Evolutionary conservation across 2,797 vertebrate genomes (phyloP), one percentile per base, ranked within the genome.

Genomic region (Muscicapa comitata): DNA sequence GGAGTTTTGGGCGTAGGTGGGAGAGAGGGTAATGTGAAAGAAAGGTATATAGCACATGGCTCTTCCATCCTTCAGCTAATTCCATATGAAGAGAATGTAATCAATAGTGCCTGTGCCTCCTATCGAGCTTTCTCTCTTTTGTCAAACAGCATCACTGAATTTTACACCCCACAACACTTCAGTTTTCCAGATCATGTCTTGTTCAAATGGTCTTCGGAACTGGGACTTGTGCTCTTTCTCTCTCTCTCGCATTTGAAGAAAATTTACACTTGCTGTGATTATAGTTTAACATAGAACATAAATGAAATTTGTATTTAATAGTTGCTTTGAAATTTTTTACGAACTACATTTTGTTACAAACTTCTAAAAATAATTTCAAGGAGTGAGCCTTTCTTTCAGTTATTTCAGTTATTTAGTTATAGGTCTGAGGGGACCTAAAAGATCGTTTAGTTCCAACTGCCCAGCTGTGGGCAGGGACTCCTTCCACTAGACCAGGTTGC

Each of bases 101-200:
- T 72, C 4, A 6, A 2, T 55, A 10, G 12, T 38, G 70, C 14
- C 11, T 0, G 0, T 80, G 40, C 33, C 31, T 84, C 20, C 0
- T 47, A 2, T 9, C 47, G 11, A 74, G 62, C 43, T 86, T 72
- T 24, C 19, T 83, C 13, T 78, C 53, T 82, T 74, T 23, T 76
- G 31, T 43, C 3, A 0, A 15, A 18, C 29, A 73, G 13, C 6
- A 2, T 59, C 31, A 45, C 40, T 91, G 74, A 58, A 37, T 62
- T 55, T 71, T 68, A 18, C 9, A 61, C 5, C 1, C 10, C 38
- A 8, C 9, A 63, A 8, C 23, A 18, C 10, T 75, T 67, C 35
- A 29, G 28, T 82, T 82, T 82, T 79, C 55, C 19, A 35, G 31
- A 29, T 63, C 0, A 1, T 50, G 20, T 59, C 73, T 71, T 82